phyloP scores from a whole-genome alignment of 1,140 invertebrate genomes.

The Gryon sp. region DNA sequence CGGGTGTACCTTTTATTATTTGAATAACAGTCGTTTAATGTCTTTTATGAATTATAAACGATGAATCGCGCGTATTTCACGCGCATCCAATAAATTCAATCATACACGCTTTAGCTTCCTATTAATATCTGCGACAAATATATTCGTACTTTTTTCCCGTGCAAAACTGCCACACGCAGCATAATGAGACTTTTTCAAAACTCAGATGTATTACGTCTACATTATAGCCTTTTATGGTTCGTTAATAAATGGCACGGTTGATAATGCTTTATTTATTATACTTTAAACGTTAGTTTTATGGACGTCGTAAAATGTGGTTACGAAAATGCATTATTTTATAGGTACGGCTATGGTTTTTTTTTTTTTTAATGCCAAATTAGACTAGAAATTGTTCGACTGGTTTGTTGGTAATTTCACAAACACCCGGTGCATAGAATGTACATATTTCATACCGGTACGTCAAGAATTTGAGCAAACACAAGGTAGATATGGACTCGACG shows the following conservation, averaged over 20 bases:
- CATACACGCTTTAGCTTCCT: conserved; percentile 22
- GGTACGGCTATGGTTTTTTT: too few relatives aligned
- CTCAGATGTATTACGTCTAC: conserved; percentile 37
- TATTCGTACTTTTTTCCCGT: conserved; percentile 21
- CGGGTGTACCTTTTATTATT: conserved; percentile 54
- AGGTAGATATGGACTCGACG: conserved; percentile 43
- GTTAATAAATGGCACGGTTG: conserved; percentile 41
- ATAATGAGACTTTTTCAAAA: conserved; percentile 26
- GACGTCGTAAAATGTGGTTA: neutral
- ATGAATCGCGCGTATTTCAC: conserved; percentile 45
- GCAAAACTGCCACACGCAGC: conserved; percentile 2
- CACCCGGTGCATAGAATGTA: conserved; percentile 45
- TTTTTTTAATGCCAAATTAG: neutral
- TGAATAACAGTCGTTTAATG: conserved; percentile 39
- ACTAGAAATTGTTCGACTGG: neutral
- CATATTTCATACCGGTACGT: conserved; percentile 40
- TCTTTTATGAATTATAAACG: conserved; percentile 51
- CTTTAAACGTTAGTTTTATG: neutral
- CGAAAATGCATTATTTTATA: neutral
- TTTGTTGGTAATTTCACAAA: neutral
- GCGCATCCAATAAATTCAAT: conserved; percentile 56
- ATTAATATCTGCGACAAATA: conserved; percentile 50
- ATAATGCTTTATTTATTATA: neutral
- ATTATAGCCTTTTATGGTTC: conserved; percentile 33
- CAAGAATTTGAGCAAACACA: conserved; percentile 65